Evolutionary conservation across 2,888 invertebrate genomes (phyloP).

Genomic region (Epistrophella euchroma): DNA sequence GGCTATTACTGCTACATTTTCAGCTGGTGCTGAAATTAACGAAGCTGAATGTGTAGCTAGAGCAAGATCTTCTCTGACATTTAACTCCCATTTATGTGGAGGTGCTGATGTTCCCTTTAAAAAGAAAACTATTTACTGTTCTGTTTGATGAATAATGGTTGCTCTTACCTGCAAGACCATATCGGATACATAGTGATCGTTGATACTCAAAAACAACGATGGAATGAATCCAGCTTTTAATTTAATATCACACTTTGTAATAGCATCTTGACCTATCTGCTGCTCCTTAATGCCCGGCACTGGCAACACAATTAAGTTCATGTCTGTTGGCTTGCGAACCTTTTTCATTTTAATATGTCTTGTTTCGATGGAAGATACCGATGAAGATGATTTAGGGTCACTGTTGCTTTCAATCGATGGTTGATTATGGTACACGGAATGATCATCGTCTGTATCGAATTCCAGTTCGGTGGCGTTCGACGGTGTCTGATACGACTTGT

Average conservation of each 20-base stretch:
- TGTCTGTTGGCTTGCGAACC: constrained; percentile 55
- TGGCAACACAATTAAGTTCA: constrained; percentile 80
- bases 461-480: constrained; percentile 91
- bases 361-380: constrained; percentile 27
- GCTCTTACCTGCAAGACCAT: constrained; percentile 90
- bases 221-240: constrained; percentile 85
- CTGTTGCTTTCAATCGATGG: constrained; percentile 57
- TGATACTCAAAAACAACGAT: constrained; percentile 87
- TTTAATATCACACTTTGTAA: constrained; percentile 79
- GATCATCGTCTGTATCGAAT: constrained; percentile 84
- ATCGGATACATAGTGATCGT: constrained; percentile 89
- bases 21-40: constrained; percentile 89
- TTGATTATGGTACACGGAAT: constrained; percentile 77
- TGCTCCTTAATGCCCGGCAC: constrained; percentile 84
- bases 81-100: constrained; percentile 86
- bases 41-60: constrained; percentile 85
- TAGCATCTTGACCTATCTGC: constrained; percentile 80
- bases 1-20: constrained; percentile 93
- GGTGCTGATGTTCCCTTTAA: constrained; percentile 86
- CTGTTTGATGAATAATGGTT: not conserved
- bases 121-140: constrained; percentile 43
- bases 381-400: not conserved
- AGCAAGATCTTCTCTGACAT: constrained; percentile 85
- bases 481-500: constrained; percentile 89
- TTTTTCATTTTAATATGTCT: constrained; percentile 54